phyloP scores from a whole-genome alignment of 2,113 vertebrate species.

The Laticauda laticaudata region DNA sequence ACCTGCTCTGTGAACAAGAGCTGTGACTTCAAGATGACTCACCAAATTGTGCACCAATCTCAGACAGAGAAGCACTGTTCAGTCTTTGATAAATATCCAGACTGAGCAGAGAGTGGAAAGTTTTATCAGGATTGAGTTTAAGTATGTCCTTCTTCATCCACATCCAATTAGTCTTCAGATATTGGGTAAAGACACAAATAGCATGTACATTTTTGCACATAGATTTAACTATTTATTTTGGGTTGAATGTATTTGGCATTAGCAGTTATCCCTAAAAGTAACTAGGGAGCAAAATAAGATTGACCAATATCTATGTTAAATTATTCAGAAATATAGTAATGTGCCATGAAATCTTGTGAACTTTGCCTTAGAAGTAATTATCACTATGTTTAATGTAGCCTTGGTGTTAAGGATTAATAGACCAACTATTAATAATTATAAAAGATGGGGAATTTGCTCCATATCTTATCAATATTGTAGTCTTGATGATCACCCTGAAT shows the following conservation, averaged over 20 bases:
- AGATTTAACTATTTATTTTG: neutral
- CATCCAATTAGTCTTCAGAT: neutral
- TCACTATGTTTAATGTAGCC: neutral
- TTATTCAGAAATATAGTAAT: neutral
- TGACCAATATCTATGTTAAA: neutral
- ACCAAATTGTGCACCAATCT: neutral
- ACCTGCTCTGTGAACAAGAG: neutral
- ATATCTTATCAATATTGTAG: neutral
- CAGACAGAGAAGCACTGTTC: neutral
- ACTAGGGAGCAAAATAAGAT: neutral
- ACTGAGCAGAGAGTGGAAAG: neutral
- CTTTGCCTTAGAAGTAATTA: neutral
- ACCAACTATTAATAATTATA: neutral
- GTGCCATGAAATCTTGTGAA: neutral
- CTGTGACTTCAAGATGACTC: neutral
- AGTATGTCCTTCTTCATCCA: neutral
- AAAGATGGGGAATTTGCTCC: neutral
- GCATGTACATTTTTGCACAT: neutral
- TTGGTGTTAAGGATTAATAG: neutral
- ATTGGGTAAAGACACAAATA: neutral
- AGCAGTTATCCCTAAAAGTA: neutral
- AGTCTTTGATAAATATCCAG: neutral
- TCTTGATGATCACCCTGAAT: neutral
- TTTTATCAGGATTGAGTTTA: neutral
- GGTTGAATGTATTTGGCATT: neutral